Evolutionary conservation across 2,888 invertebrate species (phyloP).

Genomic region (Orchestes rusci): DNA sequence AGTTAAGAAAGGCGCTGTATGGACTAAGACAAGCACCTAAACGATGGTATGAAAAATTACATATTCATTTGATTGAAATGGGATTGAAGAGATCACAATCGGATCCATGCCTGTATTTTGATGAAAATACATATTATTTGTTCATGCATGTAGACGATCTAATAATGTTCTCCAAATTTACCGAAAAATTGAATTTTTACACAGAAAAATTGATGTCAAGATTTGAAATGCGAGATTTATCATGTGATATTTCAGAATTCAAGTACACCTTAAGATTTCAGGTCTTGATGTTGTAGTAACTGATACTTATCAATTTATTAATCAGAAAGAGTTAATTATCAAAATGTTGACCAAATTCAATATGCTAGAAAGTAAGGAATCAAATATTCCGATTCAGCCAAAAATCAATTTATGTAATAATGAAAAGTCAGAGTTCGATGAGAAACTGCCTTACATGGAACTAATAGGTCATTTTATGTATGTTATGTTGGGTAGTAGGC

Average conservation of each 20-base stretch:
- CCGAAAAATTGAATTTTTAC: conserved; percentile 4
- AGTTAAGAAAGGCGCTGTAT: conserved; percentile 12
- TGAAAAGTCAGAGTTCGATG: neutral
- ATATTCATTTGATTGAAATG: conserved; percentile 6
- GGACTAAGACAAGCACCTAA: conserved; percentile 11
- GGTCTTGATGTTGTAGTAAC: conserved; percentile 16
- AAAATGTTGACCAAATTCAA: conserved; percentile 22
- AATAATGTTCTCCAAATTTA: conserved; percentile 11
- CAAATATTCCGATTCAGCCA: conserved; percentile 16
- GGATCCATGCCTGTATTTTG: conserved; percentile 14
- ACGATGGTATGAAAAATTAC: conserved; percentile 12
- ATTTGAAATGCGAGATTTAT: conserved; percentile 23
- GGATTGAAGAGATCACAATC: conserved; percentile 11
- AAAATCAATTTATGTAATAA: conserved; percentile 13
- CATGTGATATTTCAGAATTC: conserved; percentile 2
- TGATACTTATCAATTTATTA: conserved; percentile 11
- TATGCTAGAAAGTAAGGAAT: conserved; percentile 16
- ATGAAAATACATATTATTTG: conserved; percentile 12
- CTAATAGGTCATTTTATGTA: too few species aligned
- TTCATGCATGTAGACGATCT: conserved; percentile 18
- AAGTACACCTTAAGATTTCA: conserved; percentile 14
- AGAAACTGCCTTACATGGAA: conserved; percentile 20
- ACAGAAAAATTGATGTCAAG: conserved; percentile 15
- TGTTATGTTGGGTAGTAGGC: too few species aligned
- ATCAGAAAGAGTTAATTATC: conserved; percentile 21